Percentiles rank a stretch among this genome's conserved stretches.
Evolutionary conservation across 2,797 vertebrate species (phyloP).

Genomic region (Sebastes matsubarae): DNA sequence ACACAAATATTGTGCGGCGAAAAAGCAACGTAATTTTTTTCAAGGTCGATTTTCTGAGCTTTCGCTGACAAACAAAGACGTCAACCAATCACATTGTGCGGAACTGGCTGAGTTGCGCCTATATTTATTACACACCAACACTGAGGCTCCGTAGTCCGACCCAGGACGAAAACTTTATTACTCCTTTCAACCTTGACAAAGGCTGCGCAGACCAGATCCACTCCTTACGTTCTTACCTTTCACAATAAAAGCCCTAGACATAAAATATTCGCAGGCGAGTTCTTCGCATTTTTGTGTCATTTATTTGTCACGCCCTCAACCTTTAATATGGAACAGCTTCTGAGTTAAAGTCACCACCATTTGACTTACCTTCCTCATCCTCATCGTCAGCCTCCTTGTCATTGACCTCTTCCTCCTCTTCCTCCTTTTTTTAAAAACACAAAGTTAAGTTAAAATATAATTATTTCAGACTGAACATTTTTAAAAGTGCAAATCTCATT

Average conservation of each 20-base stretch:
- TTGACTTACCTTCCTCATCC: slow-evolving; percentile 85
- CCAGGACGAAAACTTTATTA: background rate
- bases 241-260: background rate
- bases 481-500: background rate
- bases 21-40: no score
- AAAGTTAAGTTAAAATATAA: background rate
- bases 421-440: slow-evolving; percentile 81
- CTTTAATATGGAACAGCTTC: background rate
- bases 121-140: background rate
- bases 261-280: background rate
- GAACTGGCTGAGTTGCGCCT: background rate
- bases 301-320: background rate
- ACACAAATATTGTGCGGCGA: no score
- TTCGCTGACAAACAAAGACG: background rate
- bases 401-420: slow-evolving; percentile 92
- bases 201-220: no score
- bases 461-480: background rate
- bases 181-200: background rate
- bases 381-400: slow-evolving; percentile 93
- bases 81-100: no score
- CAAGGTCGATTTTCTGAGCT: no score
- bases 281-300: background rate
- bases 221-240: background rate
- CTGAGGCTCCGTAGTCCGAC: no score
- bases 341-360: background rate